phyloP scores from a whole-genome alignment of 2,888 invertebrate species.

The Parasteatoda lunata region DNA sequence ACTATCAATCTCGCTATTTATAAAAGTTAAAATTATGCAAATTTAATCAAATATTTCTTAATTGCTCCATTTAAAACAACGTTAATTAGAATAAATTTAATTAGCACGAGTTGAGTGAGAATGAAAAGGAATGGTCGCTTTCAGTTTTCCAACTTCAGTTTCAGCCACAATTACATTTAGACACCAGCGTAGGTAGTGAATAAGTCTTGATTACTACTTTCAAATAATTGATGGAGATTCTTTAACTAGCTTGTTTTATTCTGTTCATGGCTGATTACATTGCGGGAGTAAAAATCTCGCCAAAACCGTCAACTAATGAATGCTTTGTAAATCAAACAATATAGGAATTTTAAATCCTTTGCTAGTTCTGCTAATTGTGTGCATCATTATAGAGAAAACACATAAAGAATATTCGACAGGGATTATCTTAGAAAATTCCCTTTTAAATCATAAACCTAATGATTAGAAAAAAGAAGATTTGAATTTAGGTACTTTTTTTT shows the following conservation, averaged over 20 bases:
- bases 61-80: neutral
- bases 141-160: too few relatives aligned
- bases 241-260: neutral
- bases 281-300: neutral
- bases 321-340: neutral
- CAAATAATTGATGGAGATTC: slow-evolving; percentile 5
- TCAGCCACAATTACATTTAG: too few relatives aligned
- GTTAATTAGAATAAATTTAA: neutral
- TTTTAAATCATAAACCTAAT: too few relatives aligned
- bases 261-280: neutral
- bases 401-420: too few relatives aligned
- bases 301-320: neutral
- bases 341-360: neutral
- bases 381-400: neutral
- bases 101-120: neutral
- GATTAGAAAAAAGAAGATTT: too few relatives aligned
- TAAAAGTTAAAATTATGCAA: neutral
- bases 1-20: too few relatives aligned
- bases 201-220: slow-evolving; percentile 3
- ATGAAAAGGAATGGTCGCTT: too few relatives aligned
- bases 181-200: neutral
- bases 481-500: too few relatives aligned
- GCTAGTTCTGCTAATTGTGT: neutral
- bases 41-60: neutral
- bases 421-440: too few relatives aligned